phyloP scores from a whole-genome alignment of 2,113 vertebrate genomes.

The Cnemophilus loriae region DNA sequence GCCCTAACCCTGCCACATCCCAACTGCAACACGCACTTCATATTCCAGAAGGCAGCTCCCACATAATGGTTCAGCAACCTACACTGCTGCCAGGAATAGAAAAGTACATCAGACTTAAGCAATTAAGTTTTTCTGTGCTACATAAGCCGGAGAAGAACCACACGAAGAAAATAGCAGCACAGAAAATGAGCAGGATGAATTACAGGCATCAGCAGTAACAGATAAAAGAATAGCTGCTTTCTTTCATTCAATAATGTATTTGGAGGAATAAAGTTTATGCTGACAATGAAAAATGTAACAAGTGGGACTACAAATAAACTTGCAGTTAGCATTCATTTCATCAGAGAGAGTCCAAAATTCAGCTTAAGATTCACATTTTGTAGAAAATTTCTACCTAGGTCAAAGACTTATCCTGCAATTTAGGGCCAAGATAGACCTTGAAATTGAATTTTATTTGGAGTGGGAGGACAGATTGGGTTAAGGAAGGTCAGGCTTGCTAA shows the following conservation, averaged over 20 bases:
- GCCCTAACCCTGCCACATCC: conserved; percentile 26
- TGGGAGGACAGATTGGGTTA: not conserved
- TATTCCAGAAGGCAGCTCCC: conserved; percentile 61
- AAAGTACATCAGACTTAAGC: conserved; percentile 55
- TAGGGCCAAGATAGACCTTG: not conserved
- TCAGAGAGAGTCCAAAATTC: conserved; percentile 12
- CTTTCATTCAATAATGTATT: conserved; percentile 42
- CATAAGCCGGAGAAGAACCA: not conserved
- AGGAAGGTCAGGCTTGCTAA: not conserved
- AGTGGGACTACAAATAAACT: conserved; percentile 17
- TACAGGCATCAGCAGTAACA: conserved; percentile 24
- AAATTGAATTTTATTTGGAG: not conserved
- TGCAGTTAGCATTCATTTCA: conserved; percentile 44
- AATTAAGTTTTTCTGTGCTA: conserved; percentile 38
- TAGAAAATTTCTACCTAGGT: not conserved
- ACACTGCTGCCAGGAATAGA: conserved; percentile 55
- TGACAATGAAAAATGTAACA: conserved; percentile 62
- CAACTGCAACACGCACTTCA: not conserved
- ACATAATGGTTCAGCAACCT: conserved; percentile 44
- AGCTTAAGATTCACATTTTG: not conserved
- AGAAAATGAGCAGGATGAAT: conserved; percentile 44
- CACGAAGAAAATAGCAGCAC: not conserved
- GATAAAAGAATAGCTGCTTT: conserved; percentile 36
- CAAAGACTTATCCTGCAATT: not conserved
- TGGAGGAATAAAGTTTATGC: conserved; percentile 30